These are phyloP conservation scores for Brachypteracias leptosomus DNA, from an alignment of 2,113 vertebrate species.

Conservation along the genomic window DNA sequence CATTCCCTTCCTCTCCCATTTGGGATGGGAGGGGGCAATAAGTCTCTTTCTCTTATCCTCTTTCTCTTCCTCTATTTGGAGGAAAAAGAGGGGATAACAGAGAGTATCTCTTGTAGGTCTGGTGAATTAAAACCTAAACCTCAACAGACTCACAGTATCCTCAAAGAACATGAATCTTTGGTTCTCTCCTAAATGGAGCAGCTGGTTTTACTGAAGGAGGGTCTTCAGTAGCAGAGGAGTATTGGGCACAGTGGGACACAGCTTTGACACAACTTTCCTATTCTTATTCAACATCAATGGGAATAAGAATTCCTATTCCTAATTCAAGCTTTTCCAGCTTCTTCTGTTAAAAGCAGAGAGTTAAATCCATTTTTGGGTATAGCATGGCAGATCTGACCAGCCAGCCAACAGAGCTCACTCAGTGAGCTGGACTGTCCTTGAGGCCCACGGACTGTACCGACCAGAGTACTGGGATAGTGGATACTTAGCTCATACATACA, in stretches of 20 bases:
- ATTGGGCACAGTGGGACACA: neutral
- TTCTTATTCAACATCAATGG: neutral
- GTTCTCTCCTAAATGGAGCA: neutral
- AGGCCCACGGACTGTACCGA: neutral
- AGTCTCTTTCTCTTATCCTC: no score
- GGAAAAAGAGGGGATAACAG: no score
- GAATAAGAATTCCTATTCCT: neutral
- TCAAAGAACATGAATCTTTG: neutral
- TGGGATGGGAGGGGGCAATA: no score
- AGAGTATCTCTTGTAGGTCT: no score
- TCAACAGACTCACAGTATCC: neutral
- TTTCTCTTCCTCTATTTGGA: no score
- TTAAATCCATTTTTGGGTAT: neutral
- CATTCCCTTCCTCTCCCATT: no score
- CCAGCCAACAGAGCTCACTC: neutral
- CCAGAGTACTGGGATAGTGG: neutral
- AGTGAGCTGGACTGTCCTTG: neutral
- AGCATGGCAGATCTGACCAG: neutral
- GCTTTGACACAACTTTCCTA: neutral
- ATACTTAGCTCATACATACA: neutral
- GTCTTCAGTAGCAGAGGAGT: neutral
- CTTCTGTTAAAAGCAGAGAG: neutral
- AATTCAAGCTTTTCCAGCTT: neutral
- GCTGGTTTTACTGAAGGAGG: neutral
- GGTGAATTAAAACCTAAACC: no score